Percentiles rank a stretch among this genome's conserved stretches.
Evolutionary conservation across 2,888 invertebrate species (phyloP).

Genomic region (Lottia scabra): DNA sequence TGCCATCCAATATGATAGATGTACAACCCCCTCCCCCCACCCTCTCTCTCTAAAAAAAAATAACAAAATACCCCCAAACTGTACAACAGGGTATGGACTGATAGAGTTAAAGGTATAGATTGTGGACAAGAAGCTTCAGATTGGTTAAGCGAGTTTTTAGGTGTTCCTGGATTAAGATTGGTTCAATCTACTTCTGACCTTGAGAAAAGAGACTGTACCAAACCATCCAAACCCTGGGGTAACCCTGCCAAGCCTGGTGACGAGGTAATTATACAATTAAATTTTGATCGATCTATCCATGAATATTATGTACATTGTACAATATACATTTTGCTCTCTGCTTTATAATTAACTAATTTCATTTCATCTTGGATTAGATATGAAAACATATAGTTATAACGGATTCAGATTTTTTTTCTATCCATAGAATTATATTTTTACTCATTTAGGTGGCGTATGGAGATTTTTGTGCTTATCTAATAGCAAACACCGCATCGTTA

Average conservation of each 20-base stretch:
- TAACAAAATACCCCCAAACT: too few species aligned
- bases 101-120: constrained; percentile 46
- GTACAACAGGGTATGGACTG: constrained; percentile 46
- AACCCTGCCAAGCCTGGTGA: constrained; percentile 41
- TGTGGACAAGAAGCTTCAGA: constrained; percentile 54
- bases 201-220: constrained; percentile 21
- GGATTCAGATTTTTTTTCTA: too few species aligned
- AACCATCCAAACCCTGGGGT: constrained; percentile 28
- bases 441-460: constrained; percentile 35
- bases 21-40: too few species aligned
- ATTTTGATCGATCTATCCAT: too few species aligned
- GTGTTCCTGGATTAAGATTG: constrained; percentile 37
- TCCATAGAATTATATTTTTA: neutral
- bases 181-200: constrained; percentile 40
- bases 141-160: constrained; percentile 54
- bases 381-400: too few species aligned
- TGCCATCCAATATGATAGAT: too few species aligned
- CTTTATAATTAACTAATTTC: too few species aligned
- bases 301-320: too few species aligned
- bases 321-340: too few species aligned
- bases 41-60: too few species aligned
- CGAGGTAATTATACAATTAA: constrained; percentile 26
- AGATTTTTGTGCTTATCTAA: constrained; percentile 62
- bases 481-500: constrained; percentile 78
- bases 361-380: too few species aligned